These are phyloP conservation scores for Cliona cf. orientalis DNA, from an alignment of 37 sponge, comb jelly and placozoan species.

Conservation along the genomic window DNA sequence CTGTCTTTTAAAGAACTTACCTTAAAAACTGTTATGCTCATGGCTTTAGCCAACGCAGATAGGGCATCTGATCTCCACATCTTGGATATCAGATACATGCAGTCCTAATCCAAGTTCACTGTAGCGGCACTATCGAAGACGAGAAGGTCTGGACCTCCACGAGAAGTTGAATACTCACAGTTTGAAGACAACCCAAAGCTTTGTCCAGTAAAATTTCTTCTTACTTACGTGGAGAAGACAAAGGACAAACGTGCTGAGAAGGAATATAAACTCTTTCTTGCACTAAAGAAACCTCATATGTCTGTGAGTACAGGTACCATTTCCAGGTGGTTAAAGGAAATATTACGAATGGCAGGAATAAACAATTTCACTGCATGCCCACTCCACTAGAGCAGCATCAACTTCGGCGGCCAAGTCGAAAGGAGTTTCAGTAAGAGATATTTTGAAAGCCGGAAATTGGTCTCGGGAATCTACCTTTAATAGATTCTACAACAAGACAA, in stretches of 20 bases:
- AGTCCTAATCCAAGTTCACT: not conserved
- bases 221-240: constrained; percentile 4
- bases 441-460: constrained; percentile 38
- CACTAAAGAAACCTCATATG: not conserved
- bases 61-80: constrained; percentile 17
- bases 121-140: constrained; percentile 33
- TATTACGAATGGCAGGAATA: constrained; percentile 6
- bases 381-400: constrained; percentile 23
- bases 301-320: not conserved
- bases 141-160: constrained; percentile 20
- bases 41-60: constrained; percentile 43
- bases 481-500: constrained; percentile 19
- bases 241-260: not conserved
- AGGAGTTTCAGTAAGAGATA: constrained; percentile 12
- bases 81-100: constrained; percentile 11
- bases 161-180: not conserved
- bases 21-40: not conserved
- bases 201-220: constrained; percentile 23
- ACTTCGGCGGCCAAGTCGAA: not conserved
- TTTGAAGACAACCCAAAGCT: constrained; percentile 5
- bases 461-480: constrained; percentile 19
- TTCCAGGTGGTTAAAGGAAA: constrained; percentile 1
- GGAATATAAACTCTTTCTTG: not conserved
- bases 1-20: not conserved
- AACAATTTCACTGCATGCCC: not conserved